A percentile compares a stretch with the other conserved stretches of the same genome.
Conservation (phyloP, 2,797 vertebrate genomes). For the Spinibarbus caldwelli region DNA sequence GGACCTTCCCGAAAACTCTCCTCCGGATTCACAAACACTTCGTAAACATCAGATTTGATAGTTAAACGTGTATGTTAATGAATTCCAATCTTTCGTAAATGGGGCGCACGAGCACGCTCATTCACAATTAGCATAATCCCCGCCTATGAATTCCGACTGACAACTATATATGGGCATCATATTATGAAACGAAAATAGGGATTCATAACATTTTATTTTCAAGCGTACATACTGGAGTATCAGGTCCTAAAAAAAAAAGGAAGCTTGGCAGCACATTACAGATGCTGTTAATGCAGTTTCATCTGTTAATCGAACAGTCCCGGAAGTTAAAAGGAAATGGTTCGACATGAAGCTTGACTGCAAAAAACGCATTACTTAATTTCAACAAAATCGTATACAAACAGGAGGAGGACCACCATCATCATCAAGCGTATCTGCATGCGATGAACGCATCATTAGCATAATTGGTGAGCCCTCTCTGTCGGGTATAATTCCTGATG, state of each 20-base stretch:
- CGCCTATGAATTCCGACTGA: no score
- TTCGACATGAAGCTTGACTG: not conserved
- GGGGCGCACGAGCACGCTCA: no score
- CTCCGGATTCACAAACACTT: no score
- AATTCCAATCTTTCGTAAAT: no score
- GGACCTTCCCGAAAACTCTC: no score
- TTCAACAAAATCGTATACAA: not conserved
- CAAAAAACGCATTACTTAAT: not conserved
- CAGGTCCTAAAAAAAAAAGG: not conserved
- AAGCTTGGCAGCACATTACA: not conserved
- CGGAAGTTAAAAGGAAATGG: not conserved
- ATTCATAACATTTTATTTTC: no score
- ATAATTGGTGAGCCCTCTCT: not conserved
- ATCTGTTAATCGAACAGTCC: not conserved
- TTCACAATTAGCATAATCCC: no score
- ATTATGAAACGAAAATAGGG: no score
- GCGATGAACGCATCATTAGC: not conserved
- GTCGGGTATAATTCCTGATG: not conserved
- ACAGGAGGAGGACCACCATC: not conserved
- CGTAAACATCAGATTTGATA: no score
- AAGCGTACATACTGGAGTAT: no score
- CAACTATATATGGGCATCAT: no score
- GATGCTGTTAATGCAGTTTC: not conserved
- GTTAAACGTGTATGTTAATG: no score
- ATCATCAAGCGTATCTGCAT: not conserved